Evolutionary conservation across 2,113 vertebrate genomes (phyloP), one percentile per base, ranked within the genome.

Genomic region (Triplophysa siluroides): DNA sequence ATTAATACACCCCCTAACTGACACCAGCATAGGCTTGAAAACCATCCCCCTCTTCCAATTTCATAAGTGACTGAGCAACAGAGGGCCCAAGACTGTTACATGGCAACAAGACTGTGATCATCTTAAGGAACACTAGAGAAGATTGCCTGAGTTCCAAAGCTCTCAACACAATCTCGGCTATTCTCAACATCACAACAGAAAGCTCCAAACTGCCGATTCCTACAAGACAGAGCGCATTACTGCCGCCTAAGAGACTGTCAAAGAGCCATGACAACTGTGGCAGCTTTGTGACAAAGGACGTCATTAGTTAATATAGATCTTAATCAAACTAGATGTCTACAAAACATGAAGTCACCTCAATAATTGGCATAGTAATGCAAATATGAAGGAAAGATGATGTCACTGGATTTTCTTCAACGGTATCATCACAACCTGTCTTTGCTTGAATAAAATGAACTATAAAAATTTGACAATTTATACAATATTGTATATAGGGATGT

Each of bases 81-180:
- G 24, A 1, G 23, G 3, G 24, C 60, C 19, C 43, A 77, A 50
- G n/a, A 41, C 61, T 23, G 43, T 21, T 33, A 45, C 43, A 38
- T 65, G 47, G 56, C 72, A 74, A 58, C 54, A 21, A 54, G 52
- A 38, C 52, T 10, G 18, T 38, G 69, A 56, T 56, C 12, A 6
- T 62, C 41, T 24, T 65, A 81, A n/a, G 8, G 38, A 69, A 64
- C 61, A 21, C 75, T 78, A 50, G 24, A 82, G 69, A 50, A 61
- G 52, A 82, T 62, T 82, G 67, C 60, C n/a, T 65, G 18, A 67
- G 77, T 74, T 75, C 70, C 78, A 64, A 23, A 61, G 74, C 81
- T 83, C 12, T 77, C 75, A 65, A 65, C 24, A 38, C 73, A 75
- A 75, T 65, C 75, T 52, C 45, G 43, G 50, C 18, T 54, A 43